Evolutionary conservation across 2,888 invertebrate genomes (phyloP).

Genomic region (Scotopteryx bipunctaria): DNA sequence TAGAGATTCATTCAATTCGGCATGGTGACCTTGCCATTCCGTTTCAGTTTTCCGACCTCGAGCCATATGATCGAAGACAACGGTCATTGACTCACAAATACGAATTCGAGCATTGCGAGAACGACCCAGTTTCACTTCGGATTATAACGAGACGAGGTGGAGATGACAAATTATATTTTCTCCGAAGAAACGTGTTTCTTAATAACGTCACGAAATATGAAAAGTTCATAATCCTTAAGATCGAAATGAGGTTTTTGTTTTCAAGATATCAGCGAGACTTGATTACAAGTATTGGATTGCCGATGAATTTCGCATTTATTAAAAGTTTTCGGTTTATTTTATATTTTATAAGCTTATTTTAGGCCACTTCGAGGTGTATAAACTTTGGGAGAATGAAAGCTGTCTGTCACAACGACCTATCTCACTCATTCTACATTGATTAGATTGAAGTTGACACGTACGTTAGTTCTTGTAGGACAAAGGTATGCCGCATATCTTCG

Average conservation of each 20-base stretch:
- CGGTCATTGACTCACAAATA: conserved; percentile 70
- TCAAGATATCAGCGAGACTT: conserved; percentile 14
- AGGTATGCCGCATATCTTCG: conserved; percentile 1
- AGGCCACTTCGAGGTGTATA: background rate
- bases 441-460: conserved; percentile 14
- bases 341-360: conserved; percentile 6
- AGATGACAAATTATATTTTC: conserved; percentile 33
- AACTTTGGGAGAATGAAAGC: conserved; percentile 7
- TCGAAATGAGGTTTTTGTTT: conserved; percentile 12
- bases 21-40: conserved; percentile 64
- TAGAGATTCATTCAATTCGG: conserved; percentile 26
- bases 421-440: conserved; percentile 20
- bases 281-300: conserved; percentile 16
- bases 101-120: conserved; percentile 56
- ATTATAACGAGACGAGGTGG: conserved; percentile 30
- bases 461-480: conserved; percentile 13
- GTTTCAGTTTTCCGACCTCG: conserved; percentile 68
- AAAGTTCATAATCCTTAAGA: conserved; percentile 18
- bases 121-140: conserved; percentile 61
- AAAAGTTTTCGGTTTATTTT: conserved; percentile 18
- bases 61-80: conserved; percentile 64
- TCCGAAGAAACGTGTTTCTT: conserved; percentile 21
- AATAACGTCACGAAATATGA: conserved; percentile 20
- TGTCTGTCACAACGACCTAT: conserved; percentile 11
- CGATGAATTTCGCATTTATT: conserved; percentile 19